phyloP scores from a whole-genome alignment of 1,140 invertebrate genomes.

The Listronotus bonariensis region DNA sequence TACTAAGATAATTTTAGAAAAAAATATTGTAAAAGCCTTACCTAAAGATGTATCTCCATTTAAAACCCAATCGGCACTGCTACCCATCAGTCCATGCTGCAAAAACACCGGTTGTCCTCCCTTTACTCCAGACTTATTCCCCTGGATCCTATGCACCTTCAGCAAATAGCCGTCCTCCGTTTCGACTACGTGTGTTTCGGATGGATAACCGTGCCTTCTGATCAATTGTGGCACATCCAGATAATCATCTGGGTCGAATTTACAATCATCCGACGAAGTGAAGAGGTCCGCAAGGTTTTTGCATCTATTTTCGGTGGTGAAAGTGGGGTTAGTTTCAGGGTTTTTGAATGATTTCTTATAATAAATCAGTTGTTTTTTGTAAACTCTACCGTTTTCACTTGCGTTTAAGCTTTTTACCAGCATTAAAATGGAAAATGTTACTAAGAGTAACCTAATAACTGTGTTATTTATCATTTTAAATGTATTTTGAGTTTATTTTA shows the following conservation, averaged over 20 bases:
- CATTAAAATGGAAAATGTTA: not conserved
- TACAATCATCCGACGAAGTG: slow-evolving; percentile 15
- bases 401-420: not conserved
- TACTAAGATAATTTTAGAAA: too few species aligned
- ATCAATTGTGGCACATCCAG: slow-evolving; percentile 62
- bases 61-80: slow-evolving; percentile 76
- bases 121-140: slow-evolving; percentile 49
- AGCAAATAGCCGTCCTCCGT: slow-evolving; percentile 77
- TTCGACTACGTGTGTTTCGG: slow-evolving; percentile 67
- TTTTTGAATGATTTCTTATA: not conserved
- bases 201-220: slow-evolving; percentile 66
- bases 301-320: not conserved
- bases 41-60: slow-evolving; percentile 58
- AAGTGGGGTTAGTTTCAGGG: not conserved
- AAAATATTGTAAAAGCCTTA: slow-evolving; percentile 31
- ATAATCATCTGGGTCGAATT: slow-evolving; percentile 45
- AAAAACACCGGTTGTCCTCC: slow-evolving; percentile 49
- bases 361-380: too few species aligned
- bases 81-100: slow-evolving; percentile 78
- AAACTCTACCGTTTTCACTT: not conserved
- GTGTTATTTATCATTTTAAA: too few species aligned
- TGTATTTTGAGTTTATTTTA: too few species aligned
- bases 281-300: not conserved
- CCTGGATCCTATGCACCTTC: slow-evolving; percentile 72
- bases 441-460: too few species aligned